phyloP scores from a whole-genome alignment of 2,888 invertebrate genomes.

The Melolontha melolontha region DNA sequence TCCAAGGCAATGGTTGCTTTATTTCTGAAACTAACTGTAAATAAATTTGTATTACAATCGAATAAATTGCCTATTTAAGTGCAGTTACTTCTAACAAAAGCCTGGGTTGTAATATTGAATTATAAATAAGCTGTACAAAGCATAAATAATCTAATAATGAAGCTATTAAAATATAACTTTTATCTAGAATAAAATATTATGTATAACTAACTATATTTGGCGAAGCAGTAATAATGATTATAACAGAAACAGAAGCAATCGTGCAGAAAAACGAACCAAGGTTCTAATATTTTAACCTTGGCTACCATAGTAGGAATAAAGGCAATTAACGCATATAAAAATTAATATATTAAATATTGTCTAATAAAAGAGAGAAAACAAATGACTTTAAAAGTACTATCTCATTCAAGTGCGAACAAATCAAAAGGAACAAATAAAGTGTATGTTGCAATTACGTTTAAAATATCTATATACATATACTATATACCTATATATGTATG shows the following conservation, averaged over 20 bases:
- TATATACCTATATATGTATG: neutral
- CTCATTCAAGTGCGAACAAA: conserved; percentile 1
- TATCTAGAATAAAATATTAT: neutral
- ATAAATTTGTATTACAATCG: too few species aligned
- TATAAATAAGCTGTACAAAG: neutral
- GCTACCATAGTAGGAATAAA: conserved; percentile 1
- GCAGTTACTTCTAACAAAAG: too few species aligned
- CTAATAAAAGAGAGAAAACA: conserved; percentile 1
- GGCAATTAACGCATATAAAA: conserved; percentile 3
- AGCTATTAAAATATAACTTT: neutral
- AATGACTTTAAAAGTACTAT: neutral
- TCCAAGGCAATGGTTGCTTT: too few species aligned
- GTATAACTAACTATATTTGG: conserved; percentile 4
- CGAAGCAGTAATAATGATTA: conserved; percentile 1
- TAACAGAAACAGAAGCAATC: conserved; percentile 14
- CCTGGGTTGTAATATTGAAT: neutral
- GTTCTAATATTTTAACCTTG: conserved; percentile 19
- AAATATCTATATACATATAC: neutral
- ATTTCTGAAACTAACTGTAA: too few species aligned
- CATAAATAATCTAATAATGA: neutral
- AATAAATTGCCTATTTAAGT: too few species aligned
- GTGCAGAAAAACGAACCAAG: conserved; percentile 18
- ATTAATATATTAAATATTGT: conserved; percentile 23
- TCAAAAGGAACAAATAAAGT: conserved; percentile 1
- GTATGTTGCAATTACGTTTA: neutral